phyloP scores from a whole-genome alignment of 2,888 invertebrate genomes.

The Sinhomidia bicolor region DNA sequence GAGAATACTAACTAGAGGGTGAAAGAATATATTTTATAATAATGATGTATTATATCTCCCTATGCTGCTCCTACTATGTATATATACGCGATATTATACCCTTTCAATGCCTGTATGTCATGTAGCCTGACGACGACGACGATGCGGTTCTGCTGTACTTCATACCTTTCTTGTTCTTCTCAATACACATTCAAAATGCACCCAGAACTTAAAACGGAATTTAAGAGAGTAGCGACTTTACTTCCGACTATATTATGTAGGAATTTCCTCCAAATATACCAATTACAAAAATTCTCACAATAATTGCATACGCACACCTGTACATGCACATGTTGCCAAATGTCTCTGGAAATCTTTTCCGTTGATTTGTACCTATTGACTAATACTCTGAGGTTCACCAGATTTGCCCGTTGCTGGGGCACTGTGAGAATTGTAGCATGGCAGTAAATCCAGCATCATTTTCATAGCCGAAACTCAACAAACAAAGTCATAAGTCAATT shows the following conservation, averaged over 20 bases:
- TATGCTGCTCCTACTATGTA: neutral
- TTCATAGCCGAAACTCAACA: too few relatives aligned
- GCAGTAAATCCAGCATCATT: too few relatives aligned
- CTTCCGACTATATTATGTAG: too few relatives aligned
- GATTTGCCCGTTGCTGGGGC: too few relatives aligned
- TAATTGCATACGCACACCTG: too few relatives aligned
- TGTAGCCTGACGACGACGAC: conserved; percentile 29
- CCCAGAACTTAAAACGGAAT: neutral
- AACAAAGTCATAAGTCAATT: too few relatives aligned
- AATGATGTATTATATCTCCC: neutral
- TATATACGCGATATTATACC: neutral
- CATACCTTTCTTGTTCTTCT: neutral
- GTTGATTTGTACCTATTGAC: too few relatives aligned
- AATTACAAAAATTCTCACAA: too few relatives aligned
- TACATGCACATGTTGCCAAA: too few relatives aligned
- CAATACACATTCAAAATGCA: neutral
- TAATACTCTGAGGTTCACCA: too few relatives aligned
- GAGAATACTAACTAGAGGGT: neutral
- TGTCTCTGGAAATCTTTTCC: too few relatives aligned
- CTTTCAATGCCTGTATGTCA: conserved; percentile 20
- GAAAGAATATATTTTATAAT: conserved; percentile 20
- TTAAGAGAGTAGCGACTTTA: conserved; percentile 12
- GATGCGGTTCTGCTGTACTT: conserved; percentile 40
- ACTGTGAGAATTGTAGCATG: too few relatives aligned
- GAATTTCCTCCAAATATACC: neutral